Base-by-base conservation (phyloP, 2,113 vertebrate genomes). In the Phasianus colchicus region DNA sequence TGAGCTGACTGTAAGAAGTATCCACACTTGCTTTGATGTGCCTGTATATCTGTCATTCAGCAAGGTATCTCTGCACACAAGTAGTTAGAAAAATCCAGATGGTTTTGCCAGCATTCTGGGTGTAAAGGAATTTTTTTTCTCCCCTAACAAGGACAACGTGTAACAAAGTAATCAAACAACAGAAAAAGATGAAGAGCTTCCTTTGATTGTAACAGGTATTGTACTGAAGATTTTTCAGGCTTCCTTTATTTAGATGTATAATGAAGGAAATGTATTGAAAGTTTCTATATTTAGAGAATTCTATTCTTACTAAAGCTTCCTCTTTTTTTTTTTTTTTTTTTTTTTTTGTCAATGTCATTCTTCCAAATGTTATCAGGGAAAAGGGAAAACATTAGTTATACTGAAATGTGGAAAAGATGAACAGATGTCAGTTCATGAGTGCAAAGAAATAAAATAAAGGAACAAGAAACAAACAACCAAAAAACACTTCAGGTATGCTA, bases 271-370 rank as follows among this genome's bases (percentile, higher is more conserved):
- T 58, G 2, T 36, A 70, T 42, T 88, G 43, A 36, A 89, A 58
- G 70, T 45, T 83, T 7, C 81, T 92, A 90, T 82, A 89, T 90
- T 70, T 91, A 94, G 71, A 92, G 1, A 87, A 36, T 84, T 54
- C 58, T 90, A 48, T 83, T 94, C 9, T 83, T 83, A 66, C 27
- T 66, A 47, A 71, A 83, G 21, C 42, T 83, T 96, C 55, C 67
- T 89, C 57, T 7, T 78, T 83, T 78, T 71, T 83, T 17, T 48
- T 10, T 20, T 47, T 47, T 36, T 36, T 36, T 48, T 78, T 70
- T 82, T 13, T 48, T 78, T 70, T 82, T 13, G 63, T 73, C 36
- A 43, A 8, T 66, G 36, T 27, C 32, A 87, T 45, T 82, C n/a
- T 1, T 11, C 13, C 22, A 76, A 63, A 58, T 83, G 70, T 40